A percentile compares a stretch with the other conserved stretches of the same genome.
Conservation (phyloP, 2,113 vertebrate species). For the Rhinolophus ferrumequinum region DNA sequence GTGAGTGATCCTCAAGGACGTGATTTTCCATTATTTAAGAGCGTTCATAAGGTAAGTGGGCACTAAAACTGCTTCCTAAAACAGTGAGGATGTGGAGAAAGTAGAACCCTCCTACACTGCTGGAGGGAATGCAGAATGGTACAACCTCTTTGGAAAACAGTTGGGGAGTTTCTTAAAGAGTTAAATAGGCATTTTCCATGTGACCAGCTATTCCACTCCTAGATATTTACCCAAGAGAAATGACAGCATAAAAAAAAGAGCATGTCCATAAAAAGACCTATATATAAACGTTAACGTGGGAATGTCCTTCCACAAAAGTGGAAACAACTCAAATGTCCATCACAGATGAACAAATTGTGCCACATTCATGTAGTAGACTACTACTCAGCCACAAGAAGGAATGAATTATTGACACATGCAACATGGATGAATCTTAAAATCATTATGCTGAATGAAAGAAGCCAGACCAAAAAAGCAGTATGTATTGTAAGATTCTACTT, state of each 20-base stretch:
- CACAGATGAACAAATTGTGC: neutral
- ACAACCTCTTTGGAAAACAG: neutral
- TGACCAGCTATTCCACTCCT: neutral
- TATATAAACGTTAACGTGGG: neutral
- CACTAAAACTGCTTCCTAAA: neutral
- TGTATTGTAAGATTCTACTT: neutral
- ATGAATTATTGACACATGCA: neutral
- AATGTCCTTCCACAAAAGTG: neutral
- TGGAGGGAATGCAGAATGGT: neutral
- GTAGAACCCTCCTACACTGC: neutral
- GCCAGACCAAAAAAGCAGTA: neutral
- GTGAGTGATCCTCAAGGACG: neutral
- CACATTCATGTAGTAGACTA: neutral
- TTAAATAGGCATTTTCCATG: neutral
- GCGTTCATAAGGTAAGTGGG: neutral
- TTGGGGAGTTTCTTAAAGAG: neutral
- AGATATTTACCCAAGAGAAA: neutral
- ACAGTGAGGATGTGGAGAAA: neutral
- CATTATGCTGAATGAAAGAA: neutral
- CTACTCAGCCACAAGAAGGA: neutral
- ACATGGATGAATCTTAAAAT: neutral
- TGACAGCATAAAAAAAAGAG: neutral
- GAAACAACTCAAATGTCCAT: neutral
- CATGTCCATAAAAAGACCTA: neutral
- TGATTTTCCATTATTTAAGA: neutral